Base-by-base conservation (phyloP, 92 coral and sea anemone genomes). In the Epizoanthus illoricatus region DNA sequence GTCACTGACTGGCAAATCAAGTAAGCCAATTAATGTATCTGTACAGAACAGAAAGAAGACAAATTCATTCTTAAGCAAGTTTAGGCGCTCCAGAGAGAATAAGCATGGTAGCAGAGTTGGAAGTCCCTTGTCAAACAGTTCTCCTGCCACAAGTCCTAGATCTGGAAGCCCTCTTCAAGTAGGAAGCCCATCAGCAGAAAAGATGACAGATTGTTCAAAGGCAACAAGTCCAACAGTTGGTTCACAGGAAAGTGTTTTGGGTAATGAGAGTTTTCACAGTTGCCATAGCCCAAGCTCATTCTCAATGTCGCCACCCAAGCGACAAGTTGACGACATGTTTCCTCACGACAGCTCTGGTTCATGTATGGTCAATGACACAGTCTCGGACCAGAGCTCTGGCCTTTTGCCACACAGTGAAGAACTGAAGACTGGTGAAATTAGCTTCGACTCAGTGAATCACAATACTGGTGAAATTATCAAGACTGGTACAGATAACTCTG, bases 211-310 rank as follows among this genome's bases (percentile, higher is more conserved):
- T 52, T 52, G 56, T 52, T 9, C 15, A 0, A 45, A 60, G 43
- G 80, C 52, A 59, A 43, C 74, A 66, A 81, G 69, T 74, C 84
- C 87, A 74, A 17, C 69, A 11, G 20, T 75, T 59, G 90, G 74
- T 57, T 80, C 87, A 43, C 82, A 56, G 82, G 40, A 56, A 47
- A 79, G 41, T 67, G 19, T 65, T 75, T 69, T 24, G 56, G 81
- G 41, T 7, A 20, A 41, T 7, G 90, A 88, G 65, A 90, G 92
- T 75, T 93, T 93, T 79, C 94, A 93, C 56, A 90, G 92, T 67
- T 93, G 94, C 57, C 52, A 62, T 11, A 88, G 89, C 63, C 89
- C 94, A 42, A 87, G 90, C 9, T 66, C 84, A 47, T 74, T 75
- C 43, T 45, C 81, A 8, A 81, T 81, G 3, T 70, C 94, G 5